These are phyloP conservation scores for Standfussiana lucernea DNA, from an alignment of 2,888 invertebrate genomes.

Conservation along the genomic window DNA sequence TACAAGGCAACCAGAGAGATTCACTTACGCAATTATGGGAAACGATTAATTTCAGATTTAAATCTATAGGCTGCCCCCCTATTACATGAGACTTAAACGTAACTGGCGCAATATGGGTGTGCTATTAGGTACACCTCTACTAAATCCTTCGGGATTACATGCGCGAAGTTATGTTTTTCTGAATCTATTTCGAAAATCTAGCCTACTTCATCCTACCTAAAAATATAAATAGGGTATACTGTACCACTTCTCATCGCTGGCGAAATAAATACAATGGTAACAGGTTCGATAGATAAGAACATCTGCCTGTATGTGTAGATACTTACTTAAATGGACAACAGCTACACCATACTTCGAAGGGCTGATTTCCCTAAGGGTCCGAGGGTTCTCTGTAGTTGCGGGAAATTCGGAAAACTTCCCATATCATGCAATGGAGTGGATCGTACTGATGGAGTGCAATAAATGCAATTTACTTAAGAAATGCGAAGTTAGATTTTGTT, in stretches of 20 bases:
- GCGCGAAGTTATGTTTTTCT: background rate
- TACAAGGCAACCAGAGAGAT: background rate
- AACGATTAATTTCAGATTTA: background rate
- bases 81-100: background rate
- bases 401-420: conserved; percentile 24
- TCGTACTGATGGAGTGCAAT: conserved; percentile 37
- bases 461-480: conserved; percentile 32
- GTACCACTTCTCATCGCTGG: background rate
- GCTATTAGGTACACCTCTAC: background rate
- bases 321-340: conserved; percentile 55
- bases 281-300: conserved; percentile 14
- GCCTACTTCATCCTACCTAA: background rate
- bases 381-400: conserved; percentile 29
- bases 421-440: conserved; percentile 18
- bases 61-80: background rate
- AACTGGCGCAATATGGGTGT: background rate
- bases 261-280: background rate
- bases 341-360: conserved; percentile 40
- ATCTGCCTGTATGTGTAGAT: conserved; percentile 18
- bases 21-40: background rate
- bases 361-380: conserved; percentile 56
- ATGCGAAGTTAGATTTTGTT: background rate
- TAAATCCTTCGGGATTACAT: background rate
- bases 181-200: background rate
- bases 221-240: background rate